Conservation (phyloP, 1,140 invertebrate species). For the Kradibia gibbosae region DNA sequence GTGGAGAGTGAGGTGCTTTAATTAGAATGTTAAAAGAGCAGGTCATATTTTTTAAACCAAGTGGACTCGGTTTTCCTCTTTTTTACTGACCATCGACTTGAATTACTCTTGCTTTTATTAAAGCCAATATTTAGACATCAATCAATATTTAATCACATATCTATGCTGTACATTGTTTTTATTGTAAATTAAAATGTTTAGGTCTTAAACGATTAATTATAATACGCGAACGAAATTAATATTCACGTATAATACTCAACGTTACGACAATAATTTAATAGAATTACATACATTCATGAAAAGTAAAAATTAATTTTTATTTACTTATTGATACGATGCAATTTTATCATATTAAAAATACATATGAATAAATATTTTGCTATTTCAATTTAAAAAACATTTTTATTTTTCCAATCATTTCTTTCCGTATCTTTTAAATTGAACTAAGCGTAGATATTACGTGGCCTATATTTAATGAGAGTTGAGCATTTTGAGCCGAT, state of each 20-base stretch:
- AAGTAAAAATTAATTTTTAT: neutral
- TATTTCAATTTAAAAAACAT: no score
- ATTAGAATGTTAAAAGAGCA: conserved; percentile 5
- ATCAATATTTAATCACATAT: neutral
- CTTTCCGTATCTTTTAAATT: no score
- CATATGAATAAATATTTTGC: neutral
- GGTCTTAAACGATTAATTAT: neutral
- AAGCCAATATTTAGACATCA: neutral
- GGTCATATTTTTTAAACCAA: neutral
- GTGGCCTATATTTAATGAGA: no score
- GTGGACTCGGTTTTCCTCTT: neutral
- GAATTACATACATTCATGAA: neutral
- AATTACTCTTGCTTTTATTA: neutral
- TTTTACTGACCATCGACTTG: neutral
- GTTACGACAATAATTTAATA: neutral
- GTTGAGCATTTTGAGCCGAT: no score
- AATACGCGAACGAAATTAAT: neutral
- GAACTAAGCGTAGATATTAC: no score
- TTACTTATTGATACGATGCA: neutral
- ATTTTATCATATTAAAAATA: neutral
- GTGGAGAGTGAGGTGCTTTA: neutral
- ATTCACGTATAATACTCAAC: neutral
- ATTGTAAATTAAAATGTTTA: neutral
- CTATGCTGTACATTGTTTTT: neutral
- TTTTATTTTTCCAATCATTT: no score